Conservation (phyloP, 2,113 vertebrate species). For the Catharus minimus region DNA sequence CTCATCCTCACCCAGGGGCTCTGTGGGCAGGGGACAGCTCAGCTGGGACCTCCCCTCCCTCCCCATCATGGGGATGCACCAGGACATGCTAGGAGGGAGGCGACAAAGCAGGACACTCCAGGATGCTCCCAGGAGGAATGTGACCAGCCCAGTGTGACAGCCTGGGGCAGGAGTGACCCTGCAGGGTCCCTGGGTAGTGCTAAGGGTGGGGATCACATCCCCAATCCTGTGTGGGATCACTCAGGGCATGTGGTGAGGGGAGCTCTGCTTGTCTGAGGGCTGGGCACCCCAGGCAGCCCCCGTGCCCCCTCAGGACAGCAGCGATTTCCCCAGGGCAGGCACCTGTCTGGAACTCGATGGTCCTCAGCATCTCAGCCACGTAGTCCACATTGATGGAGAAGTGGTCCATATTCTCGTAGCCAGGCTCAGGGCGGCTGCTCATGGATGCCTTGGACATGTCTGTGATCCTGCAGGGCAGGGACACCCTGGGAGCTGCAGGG, state of each 20-base stretch:
- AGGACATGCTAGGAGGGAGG: neutral
- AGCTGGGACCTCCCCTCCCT: neutral
- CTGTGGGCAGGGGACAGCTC: neutral
- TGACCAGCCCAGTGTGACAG: no score
- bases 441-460: conserved; percentile 76
- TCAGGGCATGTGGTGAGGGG: rapidly evolving
- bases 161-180: neutral
- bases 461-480: conserved; percentile 75
- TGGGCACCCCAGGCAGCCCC: neutral
- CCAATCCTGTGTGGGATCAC: neutral
- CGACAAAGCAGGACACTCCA: neutral
- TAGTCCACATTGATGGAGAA: conserved; percentile 80
- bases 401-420: conserved; percentile 86
- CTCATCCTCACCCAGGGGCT: conserved; percentile 52
- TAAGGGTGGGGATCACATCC: neutral
- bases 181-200: neutral
- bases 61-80: neutral
- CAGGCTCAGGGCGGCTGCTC: conserved; percentile 75
- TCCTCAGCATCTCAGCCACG: conserved; percentile 79
- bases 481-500: neutral
- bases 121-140: neutral
- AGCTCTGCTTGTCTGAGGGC: neutral
- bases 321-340: rapidly evolving
- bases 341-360: conserved; percentile 86
- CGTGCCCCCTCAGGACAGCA: rapidly evolving